phyloP scores from a whole-genome alignment of 2,888 invertebrate genomes.

The Pelosia muscerda region DNA sequence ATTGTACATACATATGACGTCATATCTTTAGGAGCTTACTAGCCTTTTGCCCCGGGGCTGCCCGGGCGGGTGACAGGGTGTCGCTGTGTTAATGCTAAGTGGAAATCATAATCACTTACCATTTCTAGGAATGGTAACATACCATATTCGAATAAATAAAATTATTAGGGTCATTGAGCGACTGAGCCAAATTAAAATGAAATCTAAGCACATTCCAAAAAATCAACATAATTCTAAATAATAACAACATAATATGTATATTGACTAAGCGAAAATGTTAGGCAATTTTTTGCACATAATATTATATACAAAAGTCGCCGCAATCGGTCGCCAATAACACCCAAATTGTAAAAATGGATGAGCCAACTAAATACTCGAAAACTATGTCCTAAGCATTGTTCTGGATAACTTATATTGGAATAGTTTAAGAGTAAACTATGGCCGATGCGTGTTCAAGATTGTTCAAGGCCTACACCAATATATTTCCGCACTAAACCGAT shows the following conservation, averaged over 20 bases:
- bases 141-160: slow-evolving; percentile 39
- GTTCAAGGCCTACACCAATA: slow-evolving; percentile 35
- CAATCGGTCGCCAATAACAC: slow-evolving; percentile 48
- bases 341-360: slow-evolving; percentile 40
- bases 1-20: slow-evolving; percentile 80
- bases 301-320: slow-evolving; percentile 4
- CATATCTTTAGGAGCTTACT: slow-evolving; percentile 87
- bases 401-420: slow-evolving; percentile 85
- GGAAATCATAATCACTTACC: slow-evolving; percentile 77
- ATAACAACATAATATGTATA: not conserved
- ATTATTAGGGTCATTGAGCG: slow-evolving; percentile 35
- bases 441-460: slow-evolving; percentile 47
- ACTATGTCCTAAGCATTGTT: slow-evolving; percentile 74
- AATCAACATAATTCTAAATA: slow-evolving; percentile 8
- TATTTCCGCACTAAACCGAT: slow-evolving; percentile 15
- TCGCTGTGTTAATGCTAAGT: slow-evolving; percentile 84
- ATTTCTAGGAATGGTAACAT: slow-evolving; percentile 61
- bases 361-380: slow-evolving; percentile 53
- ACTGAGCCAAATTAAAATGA: slow-evolving; percentile 33
- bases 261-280: not conserved
- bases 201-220: slow-evolving; percentile 14
- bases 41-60: slow-evolving; percentile 83
- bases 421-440: slow-evolving; percentile 72
- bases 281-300: slow-evolving; percentile 11
- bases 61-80: slow-evolving; percentile 86